phyloP scores from a whole-genome alignment of 1,140 invertebrate species.

The Solenopsis fugax region DNA sequence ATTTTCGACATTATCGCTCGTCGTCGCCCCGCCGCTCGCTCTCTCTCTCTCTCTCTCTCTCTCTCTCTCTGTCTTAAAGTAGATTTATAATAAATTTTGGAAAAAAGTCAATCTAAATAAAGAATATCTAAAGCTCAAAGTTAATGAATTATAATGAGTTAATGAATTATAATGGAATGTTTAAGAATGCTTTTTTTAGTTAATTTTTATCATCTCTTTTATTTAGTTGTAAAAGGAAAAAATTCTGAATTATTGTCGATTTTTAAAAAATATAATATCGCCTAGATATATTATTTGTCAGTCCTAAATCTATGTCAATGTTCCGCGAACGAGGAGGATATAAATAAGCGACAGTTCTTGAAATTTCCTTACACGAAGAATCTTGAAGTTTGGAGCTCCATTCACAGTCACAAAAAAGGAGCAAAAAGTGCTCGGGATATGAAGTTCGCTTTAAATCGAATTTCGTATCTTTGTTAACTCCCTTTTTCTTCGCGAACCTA shows the following conservation, averaged over 20 bases:
- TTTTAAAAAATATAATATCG: background rate
- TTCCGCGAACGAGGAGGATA: background rate
- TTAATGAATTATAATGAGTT: background rate
- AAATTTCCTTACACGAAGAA: background rate
- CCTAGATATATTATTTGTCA: background rate
- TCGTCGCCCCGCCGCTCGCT: background rate
- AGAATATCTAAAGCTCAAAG: background rate
- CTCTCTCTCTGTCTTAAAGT: constrained; percentile 2
- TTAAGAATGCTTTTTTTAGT: background rate
- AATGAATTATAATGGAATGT: background rate
- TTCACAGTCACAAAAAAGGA: background rate
- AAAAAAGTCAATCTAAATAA: background rate
- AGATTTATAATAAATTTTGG: background rate
- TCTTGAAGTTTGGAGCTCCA: background rate
- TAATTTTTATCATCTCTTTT: background rate
- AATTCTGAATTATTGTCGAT: background rate
- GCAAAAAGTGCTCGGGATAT: background rate
- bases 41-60: no score
- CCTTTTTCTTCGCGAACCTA: constrained; percentile 7
- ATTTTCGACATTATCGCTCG: constrained; percentile 50
- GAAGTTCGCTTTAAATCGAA: constrained; percentile 40
- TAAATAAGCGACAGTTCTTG: background rate
- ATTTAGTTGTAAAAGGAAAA: background rate
- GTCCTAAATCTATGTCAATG: background rate
- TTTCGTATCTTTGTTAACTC: constrained; percentile 12